Evolutionary conservation across 2,888 invertebrate species (phyloP).

Genomic region (Pinctada fucata): DNA sequence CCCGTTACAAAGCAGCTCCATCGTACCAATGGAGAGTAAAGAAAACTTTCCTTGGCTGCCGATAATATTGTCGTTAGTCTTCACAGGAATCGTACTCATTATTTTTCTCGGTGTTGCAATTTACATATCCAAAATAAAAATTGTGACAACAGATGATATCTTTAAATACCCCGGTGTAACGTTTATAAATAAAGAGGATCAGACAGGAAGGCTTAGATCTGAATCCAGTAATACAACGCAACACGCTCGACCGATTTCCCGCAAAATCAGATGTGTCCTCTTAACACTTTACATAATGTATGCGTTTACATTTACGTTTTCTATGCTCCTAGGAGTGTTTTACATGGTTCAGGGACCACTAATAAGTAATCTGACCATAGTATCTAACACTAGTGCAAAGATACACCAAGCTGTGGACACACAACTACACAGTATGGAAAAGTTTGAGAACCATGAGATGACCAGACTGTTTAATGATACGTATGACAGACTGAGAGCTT

Average conservation of each 20-base stretch:
- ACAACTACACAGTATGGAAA: slow-evolving; percentile 53
- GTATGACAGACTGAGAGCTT: slow-evolving; percentile 61
- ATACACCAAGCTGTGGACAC: slow-evolving; percentile 58
- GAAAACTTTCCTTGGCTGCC: slow-evolving; percentile 59
- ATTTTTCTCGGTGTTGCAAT: slow-evolving; percentile 19
- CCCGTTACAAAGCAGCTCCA: slow-evolving; percentile 24
- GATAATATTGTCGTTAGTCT: slow-evolving; percentile 50
- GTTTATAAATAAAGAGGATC: slow-evolving; percentile 28
- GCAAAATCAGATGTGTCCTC: slow-evolving; percentile 54
- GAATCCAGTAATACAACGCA: slow-evolving; percentile 9
- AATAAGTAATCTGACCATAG: slow-evolving; percentile 53
- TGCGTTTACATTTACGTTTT: slow-evolving; percentile 68
- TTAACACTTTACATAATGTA: slow-evolving; percentile 64
- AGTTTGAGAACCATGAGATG: slow-evolving; percentile 60
- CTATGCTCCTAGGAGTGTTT: slow-evolving; percentile 64
- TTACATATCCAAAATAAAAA: slow-evolving; percentile 16
- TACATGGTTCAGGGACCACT: slow-evolving; percentile 60
- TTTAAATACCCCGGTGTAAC: slow-evolving; percentile 29
- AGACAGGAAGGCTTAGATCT: slow-evolving; percentile 11
- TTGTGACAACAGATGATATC: slow-evolving; percentile 20
- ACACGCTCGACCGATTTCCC: slow-evolving; percentile 43
- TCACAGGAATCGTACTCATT: slow-evolving; percentile 31
- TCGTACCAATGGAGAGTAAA: slow-evolving; percentile 5
- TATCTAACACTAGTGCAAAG: slow-evolving; percentile 59
- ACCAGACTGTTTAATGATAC: slow-evolving; percentile 52